Evolutionary conservation across 1,140 invertebrate species (phyloP), one percentile per base, ranked within the genome.

Genomic region (Magallana angulata): DNA sequence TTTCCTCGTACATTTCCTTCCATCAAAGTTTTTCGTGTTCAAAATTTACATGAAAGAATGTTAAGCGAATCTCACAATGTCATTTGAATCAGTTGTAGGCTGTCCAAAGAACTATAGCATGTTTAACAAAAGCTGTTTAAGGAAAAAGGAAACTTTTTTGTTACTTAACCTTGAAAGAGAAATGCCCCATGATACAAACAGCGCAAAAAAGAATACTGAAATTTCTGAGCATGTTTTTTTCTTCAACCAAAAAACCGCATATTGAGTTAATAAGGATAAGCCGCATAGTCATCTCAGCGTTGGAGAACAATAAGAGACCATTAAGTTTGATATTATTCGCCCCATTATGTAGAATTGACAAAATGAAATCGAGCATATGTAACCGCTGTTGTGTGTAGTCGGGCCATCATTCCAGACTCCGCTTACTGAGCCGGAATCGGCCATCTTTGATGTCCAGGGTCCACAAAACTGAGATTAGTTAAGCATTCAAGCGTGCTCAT

Each of bases 1-100:
- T 82, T 82, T 82, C 81, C 81, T 82, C 57, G 81, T 57, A 82
- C 81, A 82, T 82, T 82, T 82, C 81, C 81, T 82, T 82, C 81
- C 48, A 82, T 82, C 81, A 82, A 82, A 82, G 81, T 57, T 16
- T 57, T n/a, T 57, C 57, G 14, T 82, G 81, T 82, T 57, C 36
- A 57, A 82, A 58, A 57, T 82, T 57, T 57, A 82, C 81, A 82
- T 82, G 56, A 82, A 82, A 82, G 48, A 82, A 82, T 82, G 81
- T 82, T 82, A 57, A n/a, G 81, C 68, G 68, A 76, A 76, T 30
- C 7, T 18, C 68, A 8, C 12, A 76, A 12, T 76, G 68, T 76
- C 68, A 30, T 30, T 76, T 11, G 36, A 30, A 76, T 36, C 24
- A 30, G 68, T 30, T 30, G 36, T 12, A 76, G 7, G 36, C 68